Base-by-base conservation (phyloP, 1,140 invertebrate species). In the Lamellibrachia luymesi region DNA sequence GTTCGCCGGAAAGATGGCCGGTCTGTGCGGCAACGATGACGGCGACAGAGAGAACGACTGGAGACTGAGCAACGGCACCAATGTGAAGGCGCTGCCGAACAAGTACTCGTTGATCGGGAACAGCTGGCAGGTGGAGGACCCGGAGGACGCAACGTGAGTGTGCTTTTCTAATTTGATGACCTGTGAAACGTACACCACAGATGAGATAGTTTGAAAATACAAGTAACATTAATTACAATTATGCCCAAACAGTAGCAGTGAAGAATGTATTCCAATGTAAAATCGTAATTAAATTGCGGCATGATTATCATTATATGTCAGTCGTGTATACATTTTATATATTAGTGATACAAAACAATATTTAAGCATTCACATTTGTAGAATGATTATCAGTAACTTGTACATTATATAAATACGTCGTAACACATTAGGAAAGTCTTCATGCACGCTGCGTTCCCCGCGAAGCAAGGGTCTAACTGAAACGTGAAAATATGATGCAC, bases 41-140 rank as follows among this genome's bases (percentile, higher is more conserved):
- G 92, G 52, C 6, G 92, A 92, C 51, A 5, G 4, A 13, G 92
- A 92, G 5, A 92, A 92, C 92, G 92, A 92, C 92, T 51, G 49
- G 92, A 51, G 49, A n/a, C 50, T 50, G 51, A 92, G 52, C 27
- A 64, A 56, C 52, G 91, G 91, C 49, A 51, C 51, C 91, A n/a
- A 91, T n/a, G 25, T 7, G 49, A 92, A 51, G 27, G 50, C 10
- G 2, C 10, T 56, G 51, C 50, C 27, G 2, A 27, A 50, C 7
- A 92, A 52, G 49, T 51, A 22, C 52, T 50, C 92, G 27, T 8
- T 51, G 27, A 51, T 92, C 27, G 92, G 50, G 2, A 92, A 92
- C 92, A 92, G 92, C n/a, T 92, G 92, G 92, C 92, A 92, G n/a
- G 92, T 92, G 92, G 92, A 91, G 1, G 90, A 91, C 50, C 8